A percentile compares a stretch with the other conserved stretches of the same genome.
Evolutionary conservation across 2,113 vertebrate species (phyloP).

Genomic region (Microcebus tavaratra): DNA sequence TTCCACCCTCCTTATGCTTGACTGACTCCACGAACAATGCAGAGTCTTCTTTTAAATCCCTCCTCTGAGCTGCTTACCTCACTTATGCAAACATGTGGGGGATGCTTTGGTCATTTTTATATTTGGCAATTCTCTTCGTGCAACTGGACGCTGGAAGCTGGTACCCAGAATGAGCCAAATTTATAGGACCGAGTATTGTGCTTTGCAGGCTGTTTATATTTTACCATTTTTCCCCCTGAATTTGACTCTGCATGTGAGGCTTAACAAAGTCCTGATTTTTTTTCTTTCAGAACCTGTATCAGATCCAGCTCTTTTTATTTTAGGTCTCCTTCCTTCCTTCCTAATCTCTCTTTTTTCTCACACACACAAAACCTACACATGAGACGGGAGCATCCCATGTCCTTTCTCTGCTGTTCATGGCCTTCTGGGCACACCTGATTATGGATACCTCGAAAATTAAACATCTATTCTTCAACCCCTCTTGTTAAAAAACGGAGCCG

Average conservation of each 20-base stretch:
- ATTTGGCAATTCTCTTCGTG: conserved; percentile 30
- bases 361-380: not conserved
- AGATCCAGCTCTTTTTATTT: not conserved
- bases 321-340: not conserved
- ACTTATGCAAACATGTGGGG: conserved; percentile 47
- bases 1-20: conserved; percentile 82
- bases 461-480: not conserved
- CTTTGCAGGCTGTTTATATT: not conserved
- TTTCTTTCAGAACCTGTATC: not conserved
- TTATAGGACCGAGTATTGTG: not conserved
- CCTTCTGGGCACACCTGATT: not conserved
- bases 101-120: conserved; percentile 65
- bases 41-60: conserved; percentile 77
- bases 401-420: not conserved
- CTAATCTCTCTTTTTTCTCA: not conserved
- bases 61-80: conserved; percentile 74
- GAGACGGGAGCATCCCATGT: not conserved
- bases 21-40: conserved; percentile 80
- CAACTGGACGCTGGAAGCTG: not conserved
- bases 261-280: not conserved
- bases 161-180: not conserved
- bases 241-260: not conserved
- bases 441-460: conserved; percentile 38
- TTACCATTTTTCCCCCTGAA: not conserved
- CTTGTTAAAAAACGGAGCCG: not conserved